Evolutionary conservation across 1,140 invertebrate genomes (phyloP).

Genomic region (Megalopta genalis): DNA sequence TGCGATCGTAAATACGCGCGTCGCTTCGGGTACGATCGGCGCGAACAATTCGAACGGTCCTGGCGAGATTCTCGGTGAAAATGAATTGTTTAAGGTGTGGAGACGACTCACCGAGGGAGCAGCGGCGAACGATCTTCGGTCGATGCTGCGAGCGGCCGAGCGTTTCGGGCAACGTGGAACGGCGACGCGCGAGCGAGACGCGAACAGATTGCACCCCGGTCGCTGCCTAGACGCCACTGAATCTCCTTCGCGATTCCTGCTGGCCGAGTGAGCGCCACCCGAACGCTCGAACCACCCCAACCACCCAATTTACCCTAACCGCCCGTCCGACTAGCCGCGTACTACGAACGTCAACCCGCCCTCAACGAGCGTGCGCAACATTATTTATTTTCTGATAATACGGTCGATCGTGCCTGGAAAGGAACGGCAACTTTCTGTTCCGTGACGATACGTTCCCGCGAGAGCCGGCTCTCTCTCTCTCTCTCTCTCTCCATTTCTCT

Average conservation of each 20-base stretch:
- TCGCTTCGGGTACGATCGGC: no score
- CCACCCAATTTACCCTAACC: not conserved
- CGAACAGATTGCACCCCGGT: not conserved
- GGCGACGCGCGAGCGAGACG: not conserved
- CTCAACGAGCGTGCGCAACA: constrained; percentile 42
- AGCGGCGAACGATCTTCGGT: not conserved
- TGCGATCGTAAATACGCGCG: no score
- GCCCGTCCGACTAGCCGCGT: not conserved
- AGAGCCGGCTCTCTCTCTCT: not conserved
- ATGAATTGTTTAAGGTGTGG: not conserved
- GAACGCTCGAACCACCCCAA: not conserved
- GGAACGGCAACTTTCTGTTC: not conserved
- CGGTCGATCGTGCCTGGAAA: constrained; percentile 23
- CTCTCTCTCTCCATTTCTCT: no score
- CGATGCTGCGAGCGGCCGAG: not conserved
- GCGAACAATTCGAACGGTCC: no score
- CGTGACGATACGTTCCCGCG: no score
- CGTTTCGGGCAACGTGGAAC: constrained; percentile 8
- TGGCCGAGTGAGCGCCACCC: not conserved
- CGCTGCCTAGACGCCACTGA: constrained; percentile 46
- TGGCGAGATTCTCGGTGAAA: no score
- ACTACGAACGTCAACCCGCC: constrained; percentile 36
- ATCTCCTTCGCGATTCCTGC: constrained; percentile 7
- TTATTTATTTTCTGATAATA: constrained; percentile 38
- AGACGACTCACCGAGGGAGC: constrained; percentile 37